Base-by-base conservation (phyloP, 1,140 invertebrate species). In the Drosophila simulans region DNA sequence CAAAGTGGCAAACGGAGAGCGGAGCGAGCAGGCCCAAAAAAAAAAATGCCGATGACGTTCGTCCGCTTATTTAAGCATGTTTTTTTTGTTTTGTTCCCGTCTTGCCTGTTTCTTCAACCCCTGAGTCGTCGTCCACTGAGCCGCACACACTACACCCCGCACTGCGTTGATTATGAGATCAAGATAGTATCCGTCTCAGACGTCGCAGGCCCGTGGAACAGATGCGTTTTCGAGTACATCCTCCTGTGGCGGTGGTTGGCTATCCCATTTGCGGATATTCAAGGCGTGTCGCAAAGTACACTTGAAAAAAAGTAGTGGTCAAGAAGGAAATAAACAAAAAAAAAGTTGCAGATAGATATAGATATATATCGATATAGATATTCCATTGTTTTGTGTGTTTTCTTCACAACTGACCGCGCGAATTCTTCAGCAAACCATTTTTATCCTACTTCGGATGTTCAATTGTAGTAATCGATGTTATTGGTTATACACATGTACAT, bases 91-190 rank as follows among this genome's bases (percentile, higher is more conserved):
- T 17, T 5, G 2, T 49, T 27, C 5, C 11, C 3, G 4, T 40
- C 25, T 25, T 12, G 5, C 15, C 25, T 11, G 8, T 17, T 17
- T 8, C n/a, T 58, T 31, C 31, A 42, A 27, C 31, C 39, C 39
- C 37, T 7, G 22, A 13, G 22, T 17, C 17, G 17, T 17, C 17
- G 17, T 17, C 35, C 43, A 39, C 34, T 20, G 5, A 60, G 37
- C n/a, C 49, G 52, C 45, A 49, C 57, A 53, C 48, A 12, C 59
- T 13, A 13, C 35, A 13, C 12, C 0, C 12, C 31, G 13, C 65
- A 52, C 42, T 37, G 35, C 49, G 53, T 52, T 80, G 81, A 86
- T 85, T 81, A 85, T 62, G 68, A 85, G 81, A 85, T 85, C 82
- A 71, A 86, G 81, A 85, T 85, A 85, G 66, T 49, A 42, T 10